Conservation (phyloP, 2,888 invertebrate species). For the Parapristionchus giblindavisi region DNA sequence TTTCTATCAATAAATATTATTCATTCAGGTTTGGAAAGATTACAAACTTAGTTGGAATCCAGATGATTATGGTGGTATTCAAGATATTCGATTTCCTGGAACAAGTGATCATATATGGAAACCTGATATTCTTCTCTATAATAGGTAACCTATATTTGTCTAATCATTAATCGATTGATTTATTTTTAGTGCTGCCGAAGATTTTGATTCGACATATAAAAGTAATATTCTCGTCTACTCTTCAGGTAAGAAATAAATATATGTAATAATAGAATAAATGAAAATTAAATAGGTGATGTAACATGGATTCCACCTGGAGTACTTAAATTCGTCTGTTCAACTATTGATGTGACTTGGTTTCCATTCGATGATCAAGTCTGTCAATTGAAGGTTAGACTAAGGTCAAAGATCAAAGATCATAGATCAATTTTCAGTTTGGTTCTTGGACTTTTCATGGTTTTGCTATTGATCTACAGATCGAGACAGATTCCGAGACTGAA, state of each 20-base stretch:
- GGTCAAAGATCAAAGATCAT: not conserved
- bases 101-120: conserved; percentile 81
- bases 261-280: not conserved
- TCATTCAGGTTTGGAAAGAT: conserved; percentile 56
- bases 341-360: conserved; percentile 88
- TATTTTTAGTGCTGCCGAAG: conserved; percentile 52
- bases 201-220: conserved; percentile 61
- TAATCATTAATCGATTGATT: conserved; percentile 4
- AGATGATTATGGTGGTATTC: conserved; percentile 56
- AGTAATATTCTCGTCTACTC: conserved; percentile 59
- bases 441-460: conserved; percentile 96
- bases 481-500: conserved; percentile 49
- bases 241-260: not conserved
- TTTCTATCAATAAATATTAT: too few species aligned
- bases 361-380: conserved; percentile 90
- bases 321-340: conserved; percentile 35
- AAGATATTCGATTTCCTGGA: conserved; percentile 62
- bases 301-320: conserved; percentile 62
- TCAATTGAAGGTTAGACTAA: conserved; percentile 47
- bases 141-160: conserved; percentile 46
- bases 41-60: conserved; percentile 64
- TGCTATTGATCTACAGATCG: conserved; percentile 81
- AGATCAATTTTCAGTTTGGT: conserved; percentile 78
- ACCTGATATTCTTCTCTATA: conserved; percentile 80
- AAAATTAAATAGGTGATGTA: conserved; percentile 51